A percentile compares a stretch with the other conserved stretches of the same genome.
Conservation (phyloP, 2,797 vertebrate species). For the Numenius phaeopus region DNA sequence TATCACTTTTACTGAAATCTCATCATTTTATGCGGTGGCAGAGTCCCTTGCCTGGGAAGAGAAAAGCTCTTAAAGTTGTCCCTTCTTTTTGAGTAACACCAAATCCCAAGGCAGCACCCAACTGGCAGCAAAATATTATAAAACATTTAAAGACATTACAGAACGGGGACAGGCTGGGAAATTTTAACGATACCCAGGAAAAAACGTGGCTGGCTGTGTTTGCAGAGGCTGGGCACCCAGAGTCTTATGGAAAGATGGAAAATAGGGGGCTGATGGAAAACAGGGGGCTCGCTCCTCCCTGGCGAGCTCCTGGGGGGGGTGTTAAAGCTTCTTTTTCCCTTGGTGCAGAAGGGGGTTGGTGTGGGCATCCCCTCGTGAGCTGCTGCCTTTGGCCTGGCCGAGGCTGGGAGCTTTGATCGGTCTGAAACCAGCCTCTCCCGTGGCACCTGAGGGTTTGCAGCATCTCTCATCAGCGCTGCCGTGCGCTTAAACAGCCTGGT, state of each 20-base stretch:
- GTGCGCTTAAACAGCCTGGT: fast-evolving
- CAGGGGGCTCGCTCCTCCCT: neutral
- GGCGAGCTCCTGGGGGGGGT: neutral
- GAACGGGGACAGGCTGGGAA: neutral
- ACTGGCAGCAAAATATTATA: neutral
- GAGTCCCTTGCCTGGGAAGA: constrained; percentile 11
- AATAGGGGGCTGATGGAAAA: neutral
- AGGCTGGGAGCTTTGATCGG: neutral
- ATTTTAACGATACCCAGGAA: constrained; percentile 13
- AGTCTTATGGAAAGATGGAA: neutral
- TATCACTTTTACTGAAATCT: constrained; percentile 36
- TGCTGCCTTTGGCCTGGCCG: neutral
- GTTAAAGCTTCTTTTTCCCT: neutral
- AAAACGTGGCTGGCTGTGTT: neutral
- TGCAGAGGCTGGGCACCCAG: neutral
- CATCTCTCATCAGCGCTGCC: fast-evolving
- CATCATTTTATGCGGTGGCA: constrained; percentile 39
- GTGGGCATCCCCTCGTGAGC: neutral
- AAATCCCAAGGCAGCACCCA: constrained; percentile 39
- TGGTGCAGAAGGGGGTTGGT: neutral
- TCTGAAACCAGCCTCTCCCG: neutral
- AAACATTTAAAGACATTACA: constrained; percentile 26
- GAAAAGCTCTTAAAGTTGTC: constrained; percentile 31
- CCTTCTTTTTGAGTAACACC: constrained; percentile 54
- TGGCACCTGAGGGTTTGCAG: neutral